Percentiles rank a stretch among this genome's conserved stretches.
phyloP scores from a whole-genome alignment of 1,140 invertebrate species.

The Cepaea nemoralis region DNA sequence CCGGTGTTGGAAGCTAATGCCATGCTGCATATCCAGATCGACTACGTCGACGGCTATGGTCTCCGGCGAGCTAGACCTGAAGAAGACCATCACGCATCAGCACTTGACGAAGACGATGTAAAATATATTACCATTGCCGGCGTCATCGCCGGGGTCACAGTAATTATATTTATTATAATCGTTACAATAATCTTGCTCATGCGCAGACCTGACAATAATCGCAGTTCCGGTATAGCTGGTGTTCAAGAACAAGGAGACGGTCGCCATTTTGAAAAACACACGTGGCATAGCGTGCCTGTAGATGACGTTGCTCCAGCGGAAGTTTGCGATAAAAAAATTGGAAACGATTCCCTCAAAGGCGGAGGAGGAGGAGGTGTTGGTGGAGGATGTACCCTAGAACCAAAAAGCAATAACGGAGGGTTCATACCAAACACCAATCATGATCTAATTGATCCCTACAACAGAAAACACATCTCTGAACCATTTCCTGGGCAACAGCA shows the following conservation, averaged over 20 bases:
- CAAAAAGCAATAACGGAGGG: conserved; percentile 14
- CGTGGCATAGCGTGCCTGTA: conserved; percentile 50
- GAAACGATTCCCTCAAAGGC: conserved; percentile 25
- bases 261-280: conserved; percentile 48
- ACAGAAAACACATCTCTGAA: conserved; percentile 42
- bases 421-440: conserved; percentile 23
- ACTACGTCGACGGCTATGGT: conserved; percentile 8
- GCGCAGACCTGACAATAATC: conserved; percentile 44
- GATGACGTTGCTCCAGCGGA: conserved; percentile 46
- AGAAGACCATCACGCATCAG: conserved; percentile 37
- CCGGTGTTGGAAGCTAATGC: conserved; percentile 56
- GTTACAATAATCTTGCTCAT: conserved; percentile 54
- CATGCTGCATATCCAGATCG: conserved; percentile 39
- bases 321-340: conserved; percentile 41
- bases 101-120: conserved; percentile 48
- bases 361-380: conserved; percentile 2
- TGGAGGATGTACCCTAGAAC: neutral
- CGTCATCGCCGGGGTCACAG: conserved; percentile 91
- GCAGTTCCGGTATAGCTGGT: conserved; percentile 27
- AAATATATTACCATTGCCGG: conserved; percentile 83
- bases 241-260: conserved; percentile 51
- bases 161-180: conserved; percentile 86
- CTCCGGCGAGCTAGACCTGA: neutral
- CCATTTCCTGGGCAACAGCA: conserved; percentile 45
- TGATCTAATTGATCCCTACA: conserved; percentile 47